These are phyloP conservation scores for Diplodus sargus DNA, from an alignment of 2,797 vertebrate species.

Conservation along the genomic window DNA sequence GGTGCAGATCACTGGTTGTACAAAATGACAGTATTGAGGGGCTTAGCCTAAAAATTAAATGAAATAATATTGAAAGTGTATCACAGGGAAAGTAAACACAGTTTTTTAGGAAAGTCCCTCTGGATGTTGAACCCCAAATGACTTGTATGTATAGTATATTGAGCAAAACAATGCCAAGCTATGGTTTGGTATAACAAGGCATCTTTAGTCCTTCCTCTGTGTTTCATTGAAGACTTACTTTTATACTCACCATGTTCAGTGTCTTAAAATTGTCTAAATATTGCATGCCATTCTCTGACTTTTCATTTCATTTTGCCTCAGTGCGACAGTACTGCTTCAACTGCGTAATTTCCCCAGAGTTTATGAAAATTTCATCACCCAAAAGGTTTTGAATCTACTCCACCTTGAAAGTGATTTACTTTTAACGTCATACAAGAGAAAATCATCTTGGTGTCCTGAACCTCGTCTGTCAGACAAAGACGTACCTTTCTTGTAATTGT, in stretches of 20 bases:
- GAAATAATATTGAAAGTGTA: constrained; percentile 13
- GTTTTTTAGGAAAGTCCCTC: neutral
- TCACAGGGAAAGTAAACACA: neutral
- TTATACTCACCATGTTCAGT: neutral
- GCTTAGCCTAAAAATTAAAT: neutral
- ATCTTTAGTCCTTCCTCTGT: neutral
- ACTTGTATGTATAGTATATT: neutral
- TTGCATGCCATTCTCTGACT: neutral
- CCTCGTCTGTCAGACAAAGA: neutral
- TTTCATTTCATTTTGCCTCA: neutral
- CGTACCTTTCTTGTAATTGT: neutral
- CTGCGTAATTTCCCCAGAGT: neutral
- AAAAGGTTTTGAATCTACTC: neutral
- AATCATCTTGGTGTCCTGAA: neutral
- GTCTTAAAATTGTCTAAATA: constrained; percentile 6
- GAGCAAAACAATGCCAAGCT: neutral
- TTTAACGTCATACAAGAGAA: neutral
- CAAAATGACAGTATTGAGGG: neutral
- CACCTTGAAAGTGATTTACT: neutral
- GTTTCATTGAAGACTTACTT: neutral
- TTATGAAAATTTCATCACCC: neutral
- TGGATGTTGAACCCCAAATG: neutral
- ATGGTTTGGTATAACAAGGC: neutral
- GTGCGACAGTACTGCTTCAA: neutral
- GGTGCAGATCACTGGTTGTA: constrained; percentile 8